Conservation (phyloP, 2,888 invertebrate genomes). For the Eucriotettix oculatus region DNA sequence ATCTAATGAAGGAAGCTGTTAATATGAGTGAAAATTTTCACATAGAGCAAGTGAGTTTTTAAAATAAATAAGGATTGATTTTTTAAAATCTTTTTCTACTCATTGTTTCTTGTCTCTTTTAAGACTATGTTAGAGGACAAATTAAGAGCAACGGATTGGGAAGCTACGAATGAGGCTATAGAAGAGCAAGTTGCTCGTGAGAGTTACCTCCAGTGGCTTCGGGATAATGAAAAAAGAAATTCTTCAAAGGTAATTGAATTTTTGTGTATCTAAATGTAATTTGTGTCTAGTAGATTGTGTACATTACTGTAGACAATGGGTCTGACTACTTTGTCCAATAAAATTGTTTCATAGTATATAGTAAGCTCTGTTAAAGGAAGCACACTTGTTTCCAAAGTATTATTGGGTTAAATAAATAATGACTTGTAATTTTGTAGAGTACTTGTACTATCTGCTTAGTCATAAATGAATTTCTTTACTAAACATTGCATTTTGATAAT, state of each 20-base stretch:
- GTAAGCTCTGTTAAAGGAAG: too few species aligned
- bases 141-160: slow-evolving; percentile 76
- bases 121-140: slow-evolving; percentile 84
- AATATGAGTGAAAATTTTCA: slow-evolving; percentile 61
- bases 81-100: background rate
- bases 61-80: background rate
- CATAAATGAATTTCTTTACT: too few species aligned
- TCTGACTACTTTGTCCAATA: too few species aligned
- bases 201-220: slow-evolving; percentile 66
- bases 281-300: too few species aligned
- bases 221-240: slow-evolving; percentile 41
- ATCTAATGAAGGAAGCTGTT: slow-evolving; percentile 54
- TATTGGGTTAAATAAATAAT: too few species aligned
- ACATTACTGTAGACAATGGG: too few species aligned
- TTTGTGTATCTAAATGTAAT: too few species aligned
- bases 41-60: slow-evolving; percentile 48
- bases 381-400: too few species aligned
- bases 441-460: too few species aligned
- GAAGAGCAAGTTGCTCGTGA: slow-evolving; percentile 76
- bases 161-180: slow-evolving; percentile 79
- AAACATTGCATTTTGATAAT: too few species aligned
- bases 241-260: slow-evolving; percentile 23
- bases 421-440: too few species aligned
- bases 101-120: slow-evolving; percentile 10
- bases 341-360: too few species aligned